Base-by-base conservation (phyloP, 2,797 vertebrate genomes). In the Sebastes vulpes region DNA sequence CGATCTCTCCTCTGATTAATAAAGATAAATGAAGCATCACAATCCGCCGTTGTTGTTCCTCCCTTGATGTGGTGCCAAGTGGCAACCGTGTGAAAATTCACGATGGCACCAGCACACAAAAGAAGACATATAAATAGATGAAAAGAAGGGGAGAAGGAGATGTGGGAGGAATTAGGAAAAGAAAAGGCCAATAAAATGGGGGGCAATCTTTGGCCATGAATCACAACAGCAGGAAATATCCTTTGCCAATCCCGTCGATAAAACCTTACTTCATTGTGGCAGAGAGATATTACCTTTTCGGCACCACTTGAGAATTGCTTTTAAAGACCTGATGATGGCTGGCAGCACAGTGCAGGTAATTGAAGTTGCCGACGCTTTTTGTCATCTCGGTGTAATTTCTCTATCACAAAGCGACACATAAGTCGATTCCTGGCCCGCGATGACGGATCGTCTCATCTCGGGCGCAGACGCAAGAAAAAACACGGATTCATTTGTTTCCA, bases 331-430 rank as follows among this genome's bases (percentile, higher is more conserved):
- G 46, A 48, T 69, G 74, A 83, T 75, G 70, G 75, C 90, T 92
- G 85, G 88, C 84, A 80, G 91, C 74, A 29, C 59, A 66, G 75
- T 66, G 84, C 85, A 91, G 85, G 92, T 94, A 94, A 95, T 94
- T 92, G 88, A 92, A 93, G 89, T 85, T 85, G 88, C 92, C 75
- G 35, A 78, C 75, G 75, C 84, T 90, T 92, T 94, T 93, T 91
- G 89, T 94, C 94, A 94, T 94, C 81, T 88, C 64, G 1, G 79
- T 80, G 90, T 95, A 94, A 95, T 95, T 96, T 95, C 94, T 96
- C 92, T 87, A 92, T 94, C 76, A 81, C 85, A 90, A 86, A 91
- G 79, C 89, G 94, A 93, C 95, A 90, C 77, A 18, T 32, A 72
- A 89, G 93, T 95, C 95, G 83, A 95, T 96, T 87, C 82, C 83